Conservation (phyloP, 2,888 invertebrate genomes). For the Flexamia atlantica region DNA sequence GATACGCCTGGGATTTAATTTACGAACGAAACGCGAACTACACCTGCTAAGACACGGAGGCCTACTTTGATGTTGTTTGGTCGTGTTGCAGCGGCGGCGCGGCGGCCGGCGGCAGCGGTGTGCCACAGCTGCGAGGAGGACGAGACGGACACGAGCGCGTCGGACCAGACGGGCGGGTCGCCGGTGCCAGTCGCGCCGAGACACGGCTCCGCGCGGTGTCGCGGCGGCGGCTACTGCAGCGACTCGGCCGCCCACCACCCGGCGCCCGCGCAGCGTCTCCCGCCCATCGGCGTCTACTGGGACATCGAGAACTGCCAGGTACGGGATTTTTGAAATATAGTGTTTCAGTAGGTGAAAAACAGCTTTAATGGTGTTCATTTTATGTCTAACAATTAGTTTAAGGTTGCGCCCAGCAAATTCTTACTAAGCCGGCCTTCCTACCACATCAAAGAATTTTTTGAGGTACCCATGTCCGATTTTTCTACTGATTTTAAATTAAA, state of each 20-base stretch:
- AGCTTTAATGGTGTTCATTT: no score
- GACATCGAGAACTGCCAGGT: conserved; percentile 95
- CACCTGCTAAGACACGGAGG: not conserved
- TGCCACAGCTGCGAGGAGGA: conserved; percentile 34
- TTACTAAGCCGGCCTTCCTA: no score
- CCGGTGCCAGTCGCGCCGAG: not conserved
- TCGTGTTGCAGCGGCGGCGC: not conserved
- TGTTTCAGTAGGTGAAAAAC: no score
- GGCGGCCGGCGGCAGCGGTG: not conserved
- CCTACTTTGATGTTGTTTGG: not conserved
- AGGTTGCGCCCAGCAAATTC: no score
- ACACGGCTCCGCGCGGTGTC: not conserved
- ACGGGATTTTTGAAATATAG: no score
- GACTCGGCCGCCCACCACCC: not conserved
- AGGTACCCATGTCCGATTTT: no score
- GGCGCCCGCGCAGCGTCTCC: conserved; percentile 72
- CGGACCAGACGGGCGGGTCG: conserved; percentile 29
- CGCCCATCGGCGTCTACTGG: conserved; percentile 94
- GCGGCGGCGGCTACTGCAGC: conserved; percentile 53
- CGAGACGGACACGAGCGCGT: conserved; percentile 26
- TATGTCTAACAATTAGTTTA: no score
- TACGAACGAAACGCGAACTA: no score
- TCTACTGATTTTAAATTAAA: no score
- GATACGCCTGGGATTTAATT: no score
- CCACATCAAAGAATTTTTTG: no score